These are phyloP conservation scores for Caenorhabditis japonica DNA, from an alignment of 2,888 invertebrate genomes.

Conservation along the genomic window DNA sequence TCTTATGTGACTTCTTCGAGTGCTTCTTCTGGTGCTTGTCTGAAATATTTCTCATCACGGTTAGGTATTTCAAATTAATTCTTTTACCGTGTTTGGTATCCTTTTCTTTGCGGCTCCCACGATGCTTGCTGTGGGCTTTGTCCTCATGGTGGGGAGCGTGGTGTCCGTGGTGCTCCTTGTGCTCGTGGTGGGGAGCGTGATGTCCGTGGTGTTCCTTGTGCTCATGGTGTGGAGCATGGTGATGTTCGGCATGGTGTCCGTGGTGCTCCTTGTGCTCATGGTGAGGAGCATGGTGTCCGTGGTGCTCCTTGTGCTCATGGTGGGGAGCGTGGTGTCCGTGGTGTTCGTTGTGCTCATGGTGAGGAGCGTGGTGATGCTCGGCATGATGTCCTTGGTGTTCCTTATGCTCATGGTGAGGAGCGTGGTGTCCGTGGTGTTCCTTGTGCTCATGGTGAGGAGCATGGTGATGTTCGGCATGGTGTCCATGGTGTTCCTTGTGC, in stretches of 20 bases:
- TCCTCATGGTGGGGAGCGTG: too few species aligned
- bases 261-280: conserved; percentile 17
- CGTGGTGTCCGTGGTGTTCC: conserved; percentile 1
- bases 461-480: conserved; percentile 17
- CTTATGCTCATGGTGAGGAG: neutral
- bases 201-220: neutral
- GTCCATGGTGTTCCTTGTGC: conserved; percentile 8
- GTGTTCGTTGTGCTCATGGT: conserved; percentile 7
- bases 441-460: neutral
- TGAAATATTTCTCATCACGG: too few species aligned
- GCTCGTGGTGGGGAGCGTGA: too few species aligned
- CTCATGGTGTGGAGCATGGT: conserved; percentile 1
- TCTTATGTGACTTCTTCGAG: conserved; percentile 31
- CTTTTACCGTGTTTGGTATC: too few species aligned
- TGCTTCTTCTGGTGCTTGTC: conserved; percentile 17
- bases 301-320: conserved; percentile 1
- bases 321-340: neutral
- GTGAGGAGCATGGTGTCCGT: conserved; percentile 15
- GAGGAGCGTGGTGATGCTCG: conserved; percentile 2
- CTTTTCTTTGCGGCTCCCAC: too few species aligned
- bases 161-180: too few species aligned
- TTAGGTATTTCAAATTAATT: too few species aligned
- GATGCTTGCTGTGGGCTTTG: too few species aligned
- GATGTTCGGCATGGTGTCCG: conserved; percentile 11
- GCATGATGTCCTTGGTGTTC: conserved; percentile 1